Evolutionary conservation across 30 jellyfish, hydroid and myxozoan species (phyloP), one percentile per base, ranked within the genome.

Genomic region (Phacellophora camtschatica): DNA sequence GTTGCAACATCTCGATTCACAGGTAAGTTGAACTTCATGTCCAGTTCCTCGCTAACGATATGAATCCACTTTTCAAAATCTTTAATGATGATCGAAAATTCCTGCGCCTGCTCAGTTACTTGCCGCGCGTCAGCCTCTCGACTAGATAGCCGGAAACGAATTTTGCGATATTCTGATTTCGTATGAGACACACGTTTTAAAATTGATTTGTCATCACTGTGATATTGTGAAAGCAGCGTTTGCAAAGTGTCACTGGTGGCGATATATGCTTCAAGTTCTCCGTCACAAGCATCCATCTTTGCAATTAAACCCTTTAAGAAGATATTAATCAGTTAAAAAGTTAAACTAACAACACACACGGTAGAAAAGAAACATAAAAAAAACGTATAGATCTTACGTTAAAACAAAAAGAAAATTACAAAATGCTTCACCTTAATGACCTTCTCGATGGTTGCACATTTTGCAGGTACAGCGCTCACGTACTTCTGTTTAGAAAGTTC

Each of bases 41-140:
- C 88, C 81, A 66, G 34, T 48, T 67, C 88, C 24, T 75, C 55
- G 2, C 39, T 85, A 34, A 81, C 62, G 16, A 39, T 55, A 10
- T 28, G 23, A 27, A 77, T 65, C 81, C 96, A 62, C 58, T 82
- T 49, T 29, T 55, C 34, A 32, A 77, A 57, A 43, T 77, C 84
- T 23, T 70, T 69, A 20, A 74, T 39, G 16, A 66, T 64, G 2
- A 7, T 53, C 1, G 75, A 42, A 32, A 90, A 90, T 53, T 90
- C 95, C 28, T 33, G 61, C 13, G 96, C 98, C 63, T 90, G 91
- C 43, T 67, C 96, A 65, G 77, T 13, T 18, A 79, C 90, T 32
- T 77, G 95, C 57, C 77, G 88, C 46, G 79, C 78, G 22, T 37
- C 86, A 7, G 58, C 88, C 24, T 74, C 88, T 4, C 96, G 85